A percentile compares a stretch with the other conserved stretches of the same genome.
Evolutionary conservation across 2,888 invertebrate genomes (phyloP).

Genomic region (Phengaris alcon): DNA sequence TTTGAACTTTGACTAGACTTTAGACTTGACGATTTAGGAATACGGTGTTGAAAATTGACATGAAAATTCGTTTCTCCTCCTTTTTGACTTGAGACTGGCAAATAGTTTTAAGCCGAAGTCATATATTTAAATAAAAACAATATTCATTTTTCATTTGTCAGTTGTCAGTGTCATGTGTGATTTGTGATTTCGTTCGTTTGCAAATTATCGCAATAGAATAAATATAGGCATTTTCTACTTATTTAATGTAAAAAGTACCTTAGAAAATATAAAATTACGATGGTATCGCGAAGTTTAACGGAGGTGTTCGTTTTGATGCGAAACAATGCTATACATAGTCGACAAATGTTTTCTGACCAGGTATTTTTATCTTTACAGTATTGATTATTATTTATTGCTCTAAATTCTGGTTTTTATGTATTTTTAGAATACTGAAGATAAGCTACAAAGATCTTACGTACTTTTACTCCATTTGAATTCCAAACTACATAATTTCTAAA

Average conservation of each 20-base stretch:
- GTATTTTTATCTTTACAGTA: constrained; percentile 34
- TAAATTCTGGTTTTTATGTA: not conserved
- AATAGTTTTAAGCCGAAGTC: no score
- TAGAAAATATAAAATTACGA: constrained; percentile 52
- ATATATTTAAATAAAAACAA: not conserved
- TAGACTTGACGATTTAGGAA: no score
- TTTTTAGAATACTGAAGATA: not conserved
- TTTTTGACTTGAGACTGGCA: no score
- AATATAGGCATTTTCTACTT: not conserved
- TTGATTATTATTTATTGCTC: constrained; percentile 27
- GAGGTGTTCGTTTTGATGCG: constrained; percentile 97
- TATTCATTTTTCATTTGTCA: not conserved
- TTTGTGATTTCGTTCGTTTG: not conserved
- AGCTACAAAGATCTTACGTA: not conserved
- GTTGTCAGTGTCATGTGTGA: constrained; percentile 1
- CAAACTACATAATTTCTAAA: no score
- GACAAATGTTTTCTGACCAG: constrained; percentile 90
- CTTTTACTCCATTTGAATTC: not conserved
- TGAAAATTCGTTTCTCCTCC: no score
- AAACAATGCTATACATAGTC: constrained; percentile 96
- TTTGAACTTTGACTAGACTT: no score
- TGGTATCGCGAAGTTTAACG: constrained; percentile 92
- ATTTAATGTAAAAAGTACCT: not conserved
- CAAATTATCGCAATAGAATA: not conserved
- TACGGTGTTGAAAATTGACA: no score